Percentiles rank a stretch among this genome's conserved stretches.
phyloP scores from a whole-genome alignment of 2,888 invertebrate genomes.

The Mythimna lalbum region DNA sequence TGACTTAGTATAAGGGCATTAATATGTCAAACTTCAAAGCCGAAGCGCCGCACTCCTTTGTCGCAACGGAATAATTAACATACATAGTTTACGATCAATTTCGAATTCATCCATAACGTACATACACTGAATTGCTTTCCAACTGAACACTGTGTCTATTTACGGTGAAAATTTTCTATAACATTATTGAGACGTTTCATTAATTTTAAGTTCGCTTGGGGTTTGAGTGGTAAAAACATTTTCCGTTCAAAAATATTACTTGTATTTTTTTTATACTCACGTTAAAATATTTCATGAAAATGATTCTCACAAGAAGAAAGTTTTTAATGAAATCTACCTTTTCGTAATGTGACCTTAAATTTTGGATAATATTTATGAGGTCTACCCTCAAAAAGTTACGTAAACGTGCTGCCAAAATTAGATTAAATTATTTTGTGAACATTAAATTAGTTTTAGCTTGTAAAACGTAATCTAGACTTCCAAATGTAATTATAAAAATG shows the following conservation, averaged over 20 bases:
- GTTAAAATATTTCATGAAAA: conserved; percentile 17
- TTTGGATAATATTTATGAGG: conserved; percentile 18
- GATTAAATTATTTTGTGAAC: conserved; percentile 29
- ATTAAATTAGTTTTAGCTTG: background rate
- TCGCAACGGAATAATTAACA: conserved; percentile 58
- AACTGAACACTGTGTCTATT: conserved; percentile 25
- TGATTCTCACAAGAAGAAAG: conserved; percentile 28
- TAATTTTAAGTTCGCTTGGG: no score
- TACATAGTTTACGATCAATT: conserved; percentile 59
- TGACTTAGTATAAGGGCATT: conserved; percentile 51
- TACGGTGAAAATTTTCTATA: conserved; percentile 5
- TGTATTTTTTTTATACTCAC: conserved; percentile 32
- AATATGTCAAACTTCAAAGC: conserved; percentile 59
- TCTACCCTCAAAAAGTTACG: conserved; percentile 6
- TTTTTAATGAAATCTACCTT: conserved; percentile 41
- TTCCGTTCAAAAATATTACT: conserved; percentile 15
- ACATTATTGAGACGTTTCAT: conserved; percentile 12
- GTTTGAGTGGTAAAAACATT: background rate
- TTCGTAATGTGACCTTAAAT: conserved; percentile 34
- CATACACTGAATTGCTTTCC: conserved; percentile 26
- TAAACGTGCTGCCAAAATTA: conserved; percentile 11
- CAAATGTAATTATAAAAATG: background rate
- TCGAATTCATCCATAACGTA: conserved; percentile 43
- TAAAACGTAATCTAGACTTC: background rate
- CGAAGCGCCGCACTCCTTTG: conserved; percentile 53